These are phyloP conservation scores for Eulithis prunata DNA, from an alignment of 2,888 invertebrate genomes.

Conservation along the genomic window DNA sequence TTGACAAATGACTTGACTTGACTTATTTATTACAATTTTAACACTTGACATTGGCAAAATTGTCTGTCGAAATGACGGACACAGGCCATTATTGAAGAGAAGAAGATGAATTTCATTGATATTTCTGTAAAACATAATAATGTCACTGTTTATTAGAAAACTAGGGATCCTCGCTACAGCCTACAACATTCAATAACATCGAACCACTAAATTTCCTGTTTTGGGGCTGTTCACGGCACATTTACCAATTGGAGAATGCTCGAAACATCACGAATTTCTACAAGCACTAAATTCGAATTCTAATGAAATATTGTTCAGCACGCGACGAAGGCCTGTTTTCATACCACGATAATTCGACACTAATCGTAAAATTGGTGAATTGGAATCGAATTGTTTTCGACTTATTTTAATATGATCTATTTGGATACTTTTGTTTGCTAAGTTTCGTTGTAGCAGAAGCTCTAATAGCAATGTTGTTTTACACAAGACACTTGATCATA, in stretches of 20 bases:
- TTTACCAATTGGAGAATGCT: constrained; percentile 40
- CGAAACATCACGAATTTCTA: constrained; percentile 47
- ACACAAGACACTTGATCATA: too few relatives aligned
- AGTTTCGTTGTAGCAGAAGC: too few relatives aligned
- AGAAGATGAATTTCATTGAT: too few relatives aligned
- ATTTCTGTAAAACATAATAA: too few relatives aligned
- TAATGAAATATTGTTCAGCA: constrained; percentile 59
- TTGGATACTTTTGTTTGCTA: too few relatives aligned
- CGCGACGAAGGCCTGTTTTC: constrained; percentile 43
- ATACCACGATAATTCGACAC: constrained; percentile 47
- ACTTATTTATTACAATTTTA: too few relatives aligned
- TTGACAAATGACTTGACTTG: too few relatives aligned
- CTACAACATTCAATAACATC: constrained; percentile 29
- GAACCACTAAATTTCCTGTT: constrained; percentile 32
- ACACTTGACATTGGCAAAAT: too few relatives aligned
- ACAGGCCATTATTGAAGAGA: too few relatives aligned
- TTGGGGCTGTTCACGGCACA: constrained; percentile 31
- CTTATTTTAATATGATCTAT: too few relatives aligned
- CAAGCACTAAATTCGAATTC: constrained; percentile 54
- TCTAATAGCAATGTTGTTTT: too few relatives aligned
- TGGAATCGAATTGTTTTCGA: constrained; percentile 14
- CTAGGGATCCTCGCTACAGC: not conserved
- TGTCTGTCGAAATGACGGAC: too few relatives aligned
- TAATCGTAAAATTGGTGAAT: not conserved
- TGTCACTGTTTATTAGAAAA: not conserved